Conservation (phyloP, 2,113 vertebrate species). For the Ammodytes marinus region DNA sequence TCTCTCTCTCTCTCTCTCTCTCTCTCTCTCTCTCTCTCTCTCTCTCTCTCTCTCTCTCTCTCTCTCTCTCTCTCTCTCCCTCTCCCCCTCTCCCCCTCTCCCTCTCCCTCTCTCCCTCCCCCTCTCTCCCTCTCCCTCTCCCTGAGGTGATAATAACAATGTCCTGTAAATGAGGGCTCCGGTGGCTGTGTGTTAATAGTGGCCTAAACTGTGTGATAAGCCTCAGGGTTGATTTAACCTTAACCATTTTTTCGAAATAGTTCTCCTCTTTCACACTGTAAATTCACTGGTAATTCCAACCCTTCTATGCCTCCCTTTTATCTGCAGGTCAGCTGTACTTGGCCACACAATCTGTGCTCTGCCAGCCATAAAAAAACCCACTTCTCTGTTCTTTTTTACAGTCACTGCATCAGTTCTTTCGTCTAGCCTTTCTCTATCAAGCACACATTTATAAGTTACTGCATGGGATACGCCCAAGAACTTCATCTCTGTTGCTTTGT, state of each 20-base stretch:
- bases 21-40: too few species aligned
- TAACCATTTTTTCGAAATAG: constrained; percentile 8
- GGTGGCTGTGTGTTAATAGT: constrained; percentile 44
- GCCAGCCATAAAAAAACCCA: constrained; percentile 10
- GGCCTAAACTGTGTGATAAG: constrained; percentile 36
- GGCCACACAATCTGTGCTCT: constrained; percentile 36
- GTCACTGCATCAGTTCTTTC: neutral
- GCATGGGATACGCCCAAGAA: neutral
- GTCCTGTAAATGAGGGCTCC: constrained; percentile 6
- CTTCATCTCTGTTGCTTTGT: constrained; percentile 18
- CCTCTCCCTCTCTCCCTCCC: neutral
- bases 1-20: too few species aligned
- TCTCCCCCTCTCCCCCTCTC: neutral
- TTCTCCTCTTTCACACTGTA: constrained; percentile 36
- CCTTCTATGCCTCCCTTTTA: neutral
- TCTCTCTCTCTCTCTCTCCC: too few species aligned
- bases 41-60: too few species aligned
- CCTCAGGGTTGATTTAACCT: constrained; percentile 48
- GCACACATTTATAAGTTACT: neutral
- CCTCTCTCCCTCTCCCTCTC: neutral
- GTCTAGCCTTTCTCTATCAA: neutral
- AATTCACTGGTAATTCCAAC: constrained; percentile 36
- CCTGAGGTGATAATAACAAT: constrained; percentile 29
- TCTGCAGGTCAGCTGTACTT: constrained; percentile 38
- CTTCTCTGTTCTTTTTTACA: neutral